Percentiles rank a stretch among this genome's conserved stretches.
phyloP scores from a whole-genome alignment of 2,113 vertebrate species.

The Blennius ocellaris region DNA sequence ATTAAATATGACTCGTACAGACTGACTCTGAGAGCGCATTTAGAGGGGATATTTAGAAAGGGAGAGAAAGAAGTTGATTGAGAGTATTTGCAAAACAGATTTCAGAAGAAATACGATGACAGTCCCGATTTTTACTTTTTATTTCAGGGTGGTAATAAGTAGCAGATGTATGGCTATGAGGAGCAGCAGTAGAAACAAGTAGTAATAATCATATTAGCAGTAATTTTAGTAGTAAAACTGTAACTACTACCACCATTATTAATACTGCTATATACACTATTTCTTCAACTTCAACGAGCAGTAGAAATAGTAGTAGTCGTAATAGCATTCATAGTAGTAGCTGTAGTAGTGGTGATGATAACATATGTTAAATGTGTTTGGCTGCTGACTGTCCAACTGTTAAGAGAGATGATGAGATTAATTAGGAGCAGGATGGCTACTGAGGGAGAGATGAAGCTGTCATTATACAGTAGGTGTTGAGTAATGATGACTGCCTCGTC shows the following conservation, averaged over 20 bases:
- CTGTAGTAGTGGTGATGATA: constrained; percentile 35
- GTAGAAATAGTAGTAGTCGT: too few species aligned
- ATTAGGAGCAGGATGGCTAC: constrained; percentile 74
- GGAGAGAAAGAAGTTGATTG: too few species aligned
- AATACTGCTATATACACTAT: too few species aligned
- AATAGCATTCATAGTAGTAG: neutral
- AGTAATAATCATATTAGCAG: too few species aligned
- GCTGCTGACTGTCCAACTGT: constrained; percentile 72
- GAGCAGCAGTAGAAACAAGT: too few species aligned
- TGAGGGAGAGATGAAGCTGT: constrained; percentile 80
- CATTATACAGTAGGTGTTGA: constrained; percentile 79
- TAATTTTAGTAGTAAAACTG: too few species aligned
- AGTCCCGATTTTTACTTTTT: constrained; percentile 25
- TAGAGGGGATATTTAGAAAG: too few species aligned
- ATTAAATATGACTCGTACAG: constrained; percentile 13
- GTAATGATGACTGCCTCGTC: constrained; percentile 72
- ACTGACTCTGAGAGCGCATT: too few species aligned
- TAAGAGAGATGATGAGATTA: constrained; percentile 78
- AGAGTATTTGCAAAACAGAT: too few species aligned
- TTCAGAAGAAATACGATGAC: constrained; percentile 22
- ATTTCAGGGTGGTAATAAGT: constrained; percentile 15
- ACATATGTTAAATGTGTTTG: constrained; percentile 75
- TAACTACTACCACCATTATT: too few species aligned
- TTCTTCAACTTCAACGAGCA: too few species aligned
- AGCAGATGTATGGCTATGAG: too few species aligned